Percentiles rank a stretch among this genome's conserved stretches.
These are phyloP conservation scores for Battus philenor DNA, from an alignment of 1,140 invertebrate species.

Conservation along the genomic window DNA sequence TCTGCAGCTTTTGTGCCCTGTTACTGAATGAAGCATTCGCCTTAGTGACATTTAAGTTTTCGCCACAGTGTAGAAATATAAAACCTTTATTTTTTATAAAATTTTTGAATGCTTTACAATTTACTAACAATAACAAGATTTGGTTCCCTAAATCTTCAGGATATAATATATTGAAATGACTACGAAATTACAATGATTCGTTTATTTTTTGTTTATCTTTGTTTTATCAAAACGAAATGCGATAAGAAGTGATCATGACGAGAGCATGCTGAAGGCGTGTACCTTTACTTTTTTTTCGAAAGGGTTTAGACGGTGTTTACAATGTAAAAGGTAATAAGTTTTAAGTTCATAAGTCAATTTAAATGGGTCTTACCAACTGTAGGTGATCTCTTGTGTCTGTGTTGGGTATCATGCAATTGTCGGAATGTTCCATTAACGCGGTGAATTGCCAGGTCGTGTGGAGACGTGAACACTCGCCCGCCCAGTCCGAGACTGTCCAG, in stretches of 20 bases:
- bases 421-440: conserved; percentile 75
- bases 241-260: not conserved
- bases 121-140: too few species aligned
- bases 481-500: conserved; percentile 78
- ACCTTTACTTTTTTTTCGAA: not conserved
- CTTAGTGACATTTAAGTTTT: too few species aligned
- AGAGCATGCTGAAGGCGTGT: too few species aligned
- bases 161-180: too few species aligned
- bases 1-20: too few species aligned
- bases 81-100: too few species aligned
- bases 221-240: not conserved
- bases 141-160: too few species aligned
- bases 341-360: not conserved
- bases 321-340: not conserved
- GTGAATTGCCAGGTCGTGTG: conserved; percentile 76
- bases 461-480: conserved; percentile 76
- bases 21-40: too few species aligned
- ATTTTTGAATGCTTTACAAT: too few species aligned
- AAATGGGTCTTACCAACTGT: conserved; percentile 29
- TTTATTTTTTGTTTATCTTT: too few species aligned
- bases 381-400: conserved; percentile 71
- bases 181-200: too few species aligned
- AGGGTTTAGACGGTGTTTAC: not conserved
- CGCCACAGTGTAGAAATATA: too few species aligned
- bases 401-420: conserved; percentile 77